A percentile compares a stretch with the other conserved stretches of the same genome.
phyloP scores from a whole-genome alignment of 1,140 invertebrate genomes.

The Drosophila carrolli region DNA sequence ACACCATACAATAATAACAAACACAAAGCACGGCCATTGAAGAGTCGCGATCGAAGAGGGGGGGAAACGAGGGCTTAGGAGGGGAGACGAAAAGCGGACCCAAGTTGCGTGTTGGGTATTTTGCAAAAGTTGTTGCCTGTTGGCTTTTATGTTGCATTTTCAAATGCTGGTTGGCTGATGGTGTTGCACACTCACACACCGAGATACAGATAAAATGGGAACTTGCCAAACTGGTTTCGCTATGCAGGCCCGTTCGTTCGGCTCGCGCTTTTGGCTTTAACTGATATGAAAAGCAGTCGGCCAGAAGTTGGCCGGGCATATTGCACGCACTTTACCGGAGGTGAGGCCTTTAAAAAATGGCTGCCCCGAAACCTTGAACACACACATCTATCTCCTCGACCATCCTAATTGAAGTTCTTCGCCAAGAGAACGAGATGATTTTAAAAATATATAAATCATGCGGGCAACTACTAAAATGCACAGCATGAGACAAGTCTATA shows the following conservation, averaged over 20 bases:
- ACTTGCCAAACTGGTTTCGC: slow-evolving; percentile 78
- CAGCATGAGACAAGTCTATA: slow-evolving; percentile 84
- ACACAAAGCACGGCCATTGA: slow-evolving; percentile 70
- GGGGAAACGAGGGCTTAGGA: slow-evolving; percentile 3
- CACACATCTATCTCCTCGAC: background rate
- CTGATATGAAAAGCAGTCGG: slow-evolving; percentile 70
- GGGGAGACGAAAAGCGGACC: slow-evolving; percentile 15
- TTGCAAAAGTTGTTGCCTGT: slow-evolving; percentile 73
- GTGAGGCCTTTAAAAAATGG: slow-evolving; percentile 58
- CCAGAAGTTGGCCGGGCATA: slow-evolving; percentile 41
- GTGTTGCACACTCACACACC: slow-evolving; percentile 52
- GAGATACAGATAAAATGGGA: slow-evolving; percentile 44
- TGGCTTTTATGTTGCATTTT: slow-evolving; percentile 81
- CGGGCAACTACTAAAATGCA: slow-evolving; percentile 78
- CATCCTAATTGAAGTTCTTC: slow-evolving; percentile 53
- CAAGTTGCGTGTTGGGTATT: slow-evolving; percentile 72
- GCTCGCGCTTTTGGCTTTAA: slow-evolving; percentile 71
- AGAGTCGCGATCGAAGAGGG: slow-evolving; percentile 21
- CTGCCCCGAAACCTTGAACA: slow-evolving; percentile 43
- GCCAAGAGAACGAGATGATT: slow-evolving; percentile 45
- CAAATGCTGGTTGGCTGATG: slow-evolving; percentile 81
- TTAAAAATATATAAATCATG: slow-evolving; percentile 84
- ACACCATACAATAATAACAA: slow-evolving; percentile 35
- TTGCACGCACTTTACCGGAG: slow-evolving; percentile 62
- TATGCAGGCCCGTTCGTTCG: slow-evolving; percentile 45